Evolutionary conservation across 2,113 vertebrate species (phyloP), one percentile per base, ranked within the genome.

Genomic region (Caretta caretta): DNA sequence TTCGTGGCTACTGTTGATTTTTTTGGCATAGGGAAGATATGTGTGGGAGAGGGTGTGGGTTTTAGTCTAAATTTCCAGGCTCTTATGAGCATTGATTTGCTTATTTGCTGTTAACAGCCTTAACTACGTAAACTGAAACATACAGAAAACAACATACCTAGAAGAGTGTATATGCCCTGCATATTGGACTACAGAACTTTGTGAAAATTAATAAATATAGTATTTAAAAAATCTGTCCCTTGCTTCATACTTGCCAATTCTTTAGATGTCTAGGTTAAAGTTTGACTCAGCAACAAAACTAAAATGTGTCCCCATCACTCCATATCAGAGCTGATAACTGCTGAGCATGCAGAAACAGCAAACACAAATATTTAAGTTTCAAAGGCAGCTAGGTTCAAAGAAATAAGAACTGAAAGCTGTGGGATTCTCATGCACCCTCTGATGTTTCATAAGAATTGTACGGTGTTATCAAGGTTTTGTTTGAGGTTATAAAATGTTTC

Each of bases 311-410:
- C 62, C 81, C 88, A 10, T 86, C 80, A 72, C 87, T n/a, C 88
- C 2, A 2, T 81, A 0, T 75, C 11, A 75, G 48, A 87, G 38
- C 51, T 87, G 5, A 51, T 92, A 87, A 35, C 69, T 92, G 88
- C 90, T 94, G 89, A 96, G 17, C 54, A 59, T 38, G 80, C 93
- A 93, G 87, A n/a, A 31, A 56, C 2, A 42, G 50, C 65, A 78
- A 96, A 83, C 38, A 72, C 75, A 95, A 97, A 97, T 97, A 97
- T 96, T 97, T 95, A 84, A 90, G 83, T 96, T 97, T 94, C 94
- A 90, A 88, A 95, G 92, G 90, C 84, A 76, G 38, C 65, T 20
- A 8, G 13, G 50, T 79, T 95, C n/a, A 76, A 53, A 87, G 81
- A 13, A 87, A 50, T 4, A 10, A 25, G 5, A 78, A 94, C 13